A percentile compares a stretch with the other conserved stretches of the same genome.
Conservation (phyloP, 2,797 vertebrate genomes). For the Diplodus puntazzo region DNA sequence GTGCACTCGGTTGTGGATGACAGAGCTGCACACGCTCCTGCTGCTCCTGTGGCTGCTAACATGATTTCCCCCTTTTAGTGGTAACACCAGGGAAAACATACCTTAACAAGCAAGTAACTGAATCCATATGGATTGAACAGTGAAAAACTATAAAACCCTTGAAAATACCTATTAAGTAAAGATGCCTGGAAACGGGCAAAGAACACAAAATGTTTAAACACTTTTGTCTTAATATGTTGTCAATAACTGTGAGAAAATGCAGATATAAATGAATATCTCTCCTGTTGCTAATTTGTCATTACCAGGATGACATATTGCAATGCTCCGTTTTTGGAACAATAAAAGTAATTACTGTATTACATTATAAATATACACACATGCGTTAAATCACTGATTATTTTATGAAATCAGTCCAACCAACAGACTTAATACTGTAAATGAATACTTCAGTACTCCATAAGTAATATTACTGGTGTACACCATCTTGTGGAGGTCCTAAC, state of each 20-base stretch:
- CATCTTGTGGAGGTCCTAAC: slow-evolving; percentile 76
- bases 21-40: slow-evolving; percentile 33
- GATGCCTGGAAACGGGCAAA: neutral
- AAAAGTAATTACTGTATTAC: neutral
- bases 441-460: slow-evolving; percentile 6
- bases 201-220: neutral
- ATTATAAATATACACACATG: neutral
- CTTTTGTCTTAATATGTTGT: neutral
- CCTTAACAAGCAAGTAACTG: slow-evolving; percentile 25
- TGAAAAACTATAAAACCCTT: neutral
- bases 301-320: neutral
- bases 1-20: slow-evolving; percentile 56
- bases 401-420: neutral
- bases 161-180: slow-evolving; percentile 5
- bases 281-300: neutral
- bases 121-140: slow-evolving; percentile 38
- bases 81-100: slow-evolving; percentile 34
- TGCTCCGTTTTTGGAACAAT: neutral
- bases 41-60: slow-evolving; percentile 33
- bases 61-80: slow-evolving; percentile 31
- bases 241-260: neutral
- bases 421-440: slow-evolving; percentile 4
- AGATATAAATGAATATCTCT: neutral
- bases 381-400: neutral
- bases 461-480: slow-evolving; percentile 60